phyloP scores from a whole-genome alignment of 2,888 invertebrate genomes.

The Volucella inflata region DNA sequence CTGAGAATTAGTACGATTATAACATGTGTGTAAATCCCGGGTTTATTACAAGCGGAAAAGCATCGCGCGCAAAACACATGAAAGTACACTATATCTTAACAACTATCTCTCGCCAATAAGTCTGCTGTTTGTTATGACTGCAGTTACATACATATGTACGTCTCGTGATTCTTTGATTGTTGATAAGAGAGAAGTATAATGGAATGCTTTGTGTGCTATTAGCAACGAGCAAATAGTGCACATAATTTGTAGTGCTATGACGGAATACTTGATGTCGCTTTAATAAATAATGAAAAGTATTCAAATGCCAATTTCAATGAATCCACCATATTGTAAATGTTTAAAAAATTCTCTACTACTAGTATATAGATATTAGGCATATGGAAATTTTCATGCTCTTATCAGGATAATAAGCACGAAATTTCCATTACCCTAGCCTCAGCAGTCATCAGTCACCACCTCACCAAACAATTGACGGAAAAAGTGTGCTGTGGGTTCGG shows the following conservation, averaged over 20 bases:
- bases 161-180: neutral
- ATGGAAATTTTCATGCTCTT: conserved; percentile 3
- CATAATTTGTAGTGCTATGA: too few relatives aligned
- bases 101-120: conserved; percentile 3
- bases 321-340: neutral
- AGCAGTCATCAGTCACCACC: conserved; percentile 6
- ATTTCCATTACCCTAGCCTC: conserved; percentile 40
- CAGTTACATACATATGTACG: conserved; percentile 25
- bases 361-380: neutral
- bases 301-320: neutral
- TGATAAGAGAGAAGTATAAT: conserved; percentile 54
- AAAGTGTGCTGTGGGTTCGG: conserved; percentile 14
- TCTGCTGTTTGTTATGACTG: conserved; percentile 40
- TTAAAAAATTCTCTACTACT: neutral
- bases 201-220: conserved; percentile 37
- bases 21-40: neutral
- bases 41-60: neutral
- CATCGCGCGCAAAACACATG: too few relatives aligned
- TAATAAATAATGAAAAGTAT: too few relatives aligned
- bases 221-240: too few relatives aligned
- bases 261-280: too few relatives aligned
- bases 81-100: neutral
- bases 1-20: neutral
- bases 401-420: conserved; percentile 29
- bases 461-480: conserved; percentile 25